phyloP scores from a whole-genome alignment of 2,888 invertebrate species.

The Phoronis australis region DNA sequence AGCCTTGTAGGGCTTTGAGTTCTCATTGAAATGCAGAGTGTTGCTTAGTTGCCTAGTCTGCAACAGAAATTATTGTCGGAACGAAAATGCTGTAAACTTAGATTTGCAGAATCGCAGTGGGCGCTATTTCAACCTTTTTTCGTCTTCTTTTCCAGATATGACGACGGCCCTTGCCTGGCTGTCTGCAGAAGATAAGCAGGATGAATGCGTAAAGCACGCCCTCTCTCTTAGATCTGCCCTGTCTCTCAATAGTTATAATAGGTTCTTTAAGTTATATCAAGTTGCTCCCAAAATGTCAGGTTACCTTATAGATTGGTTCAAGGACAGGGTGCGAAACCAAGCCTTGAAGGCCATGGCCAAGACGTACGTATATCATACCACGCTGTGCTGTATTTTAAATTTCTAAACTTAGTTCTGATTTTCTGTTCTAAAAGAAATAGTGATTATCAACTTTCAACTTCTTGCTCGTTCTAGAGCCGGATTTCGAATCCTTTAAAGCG shows the following conservation, averaged over 20 bases:
- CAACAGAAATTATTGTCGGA: no score
- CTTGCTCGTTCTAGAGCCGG: no score
- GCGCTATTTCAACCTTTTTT: constrained; percentile 6
- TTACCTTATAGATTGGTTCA: constrained; percentile 96
- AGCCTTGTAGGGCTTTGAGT: no score
- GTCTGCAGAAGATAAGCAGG: constrained; percentile 69
- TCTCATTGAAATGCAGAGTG: no score
- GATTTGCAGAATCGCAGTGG: no score
- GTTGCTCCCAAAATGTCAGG: constrained; percentile 90
- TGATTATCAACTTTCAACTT: no score
- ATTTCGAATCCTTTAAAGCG: no score
- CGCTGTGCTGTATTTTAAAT: constrained; percentile 1
- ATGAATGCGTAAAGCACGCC: constrained; percentile 79
- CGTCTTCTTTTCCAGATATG: constrained; percentile 65
- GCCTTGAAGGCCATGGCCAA: constrained; percentile 90
- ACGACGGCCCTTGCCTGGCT: constrained; percentile 83
- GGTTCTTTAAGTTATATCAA: constrained; percentile 85
- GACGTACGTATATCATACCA: constrained; percentile 73
- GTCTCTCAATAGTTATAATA: constrained; percentile 86
- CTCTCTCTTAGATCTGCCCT: constrained; percentile 86
- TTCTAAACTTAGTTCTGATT: constrained; percentile 2
- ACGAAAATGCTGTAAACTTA: no score
- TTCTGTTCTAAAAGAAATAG: no score
- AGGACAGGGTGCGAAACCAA: constrained; percentile 85
- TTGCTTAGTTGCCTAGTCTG: no score